Conservation (phyloP, 2,888 invertebrate genomes). For the Psococerastis gibbosa region DNA sequence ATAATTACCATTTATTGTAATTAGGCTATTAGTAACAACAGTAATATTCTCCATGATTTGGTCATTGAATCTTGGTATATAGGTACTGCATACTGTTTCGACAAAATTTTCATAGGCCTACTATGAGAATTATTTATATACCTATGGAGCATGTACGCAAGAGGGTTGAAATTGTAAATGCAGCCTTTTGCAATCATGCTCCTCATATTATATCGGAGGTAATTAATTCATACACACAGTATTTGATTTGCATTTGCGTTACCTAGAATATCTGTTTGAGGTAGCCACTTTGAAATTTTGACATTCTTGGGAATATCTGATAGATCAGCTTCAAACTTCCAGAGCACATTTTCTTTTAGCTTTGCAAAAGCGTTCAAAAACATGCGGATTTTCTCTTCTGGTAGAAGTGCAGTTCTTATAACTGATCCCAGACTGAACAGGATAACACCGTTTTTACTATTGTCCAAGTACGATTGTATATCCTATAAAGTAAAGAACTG, state of each 20-base stretch:
- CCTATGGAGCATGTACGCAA: no score
- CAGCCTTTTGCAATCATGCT: no score
- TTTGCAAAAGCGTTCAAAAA: conserved; percentile 23
- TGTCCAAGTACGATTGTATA: conserved; percentile 12
- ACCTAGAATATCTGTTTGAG: conserved; percentile 25
- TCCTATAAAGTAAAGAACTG: conserved; percentile 10
- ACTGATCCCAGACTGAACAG: conserved; percentile 30
- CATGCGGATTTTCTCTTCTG: conserved; percentile 20
- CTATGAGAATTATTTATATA: no score
- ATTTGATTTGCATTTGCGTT: conserved; percentile 11
- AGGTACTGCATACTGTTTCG: no score
- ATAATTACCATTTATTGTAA: no score
- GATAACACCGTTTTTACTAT: conserved; percentile 14
- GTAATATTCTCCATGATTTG: no score
- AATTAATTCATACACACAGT: no score
- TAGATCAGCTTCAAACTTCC: conserved; percentile 25
- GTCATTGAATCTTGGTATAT: no score
- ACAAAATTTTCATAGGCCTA: no score
- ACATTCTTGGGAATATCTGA: conserved; percentile 23
- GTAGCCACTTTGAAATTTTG: conserved; percentile 25
- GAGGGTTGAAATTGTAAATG: no score
- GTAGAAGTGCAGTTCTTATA: conserved; percentile 23
- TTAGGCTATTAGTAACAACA: no score
- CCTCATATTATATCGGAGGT: no score
- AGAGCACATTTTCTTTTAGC: conserved; percentile 24